Conservation (phyloP, 2,797 vertebrate species). For the Pangasius mekongensis region DNA sequence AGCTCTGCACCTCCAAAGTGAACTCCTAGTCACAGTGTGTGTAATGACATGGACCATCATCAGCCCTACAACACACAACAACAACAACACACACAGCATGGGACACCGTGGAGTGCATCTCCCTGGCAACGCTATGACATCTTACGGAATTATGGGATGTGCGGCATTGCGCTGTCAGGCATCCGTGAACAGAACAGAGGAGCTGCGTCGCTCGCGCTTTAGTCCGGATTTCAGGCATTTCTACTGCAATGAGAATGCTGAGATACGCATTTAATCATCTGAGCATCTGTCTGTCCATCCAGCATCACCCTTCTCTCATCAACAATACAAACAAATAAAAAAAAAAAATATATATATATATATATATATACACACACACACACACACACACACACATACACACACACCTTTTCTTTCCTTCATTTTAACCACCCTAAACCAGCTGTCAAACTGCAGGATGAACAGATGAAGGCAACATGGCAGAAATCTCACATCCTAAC, state of each 20-base stretch:
- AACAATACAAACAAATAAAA: not conserved
- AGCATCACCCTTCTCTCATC: not conserved
- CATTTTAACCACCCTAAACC: not conserved
- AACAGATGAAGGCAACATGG: not conserved
- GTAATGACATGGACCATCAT: constrained; percentile 38
- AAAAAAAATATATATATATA: not conserved
- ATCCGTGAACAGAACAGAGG: not conserved
- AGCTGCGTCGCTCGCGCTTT: not conserved
- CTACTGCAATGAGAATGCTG: not conserved
- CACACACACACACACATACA: no score
- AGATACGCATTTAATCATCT: not conserved
- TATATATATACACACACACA: no score
- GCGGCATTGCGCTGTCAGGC: constrained; percentile 30
- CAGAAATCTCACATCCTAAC: not conserved
- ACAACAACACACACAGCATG: constrained; percentile 33
- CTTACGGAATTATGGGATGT: constrained; percentile 45
- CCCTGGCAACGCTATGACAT: constrained; percentile 30
- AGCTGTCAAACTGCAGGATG: not conserved
- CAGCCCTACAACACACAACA: constrained; percentile 29
- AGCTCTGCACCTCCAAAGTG: not conserved
- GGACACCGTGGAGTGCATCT: constrained; percentile 33
- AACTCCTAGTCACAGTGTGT: not conserved
- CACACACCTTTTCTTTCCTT: not conserved
- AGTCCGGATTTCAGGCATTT: not conserved
- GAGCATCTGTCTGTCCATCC: not conserved